These are phyloP conservation scores for Prionace glauca DNA, from an alignment of 2,797 vertebrate genomes.

Conservation along the genomic window DNA sequence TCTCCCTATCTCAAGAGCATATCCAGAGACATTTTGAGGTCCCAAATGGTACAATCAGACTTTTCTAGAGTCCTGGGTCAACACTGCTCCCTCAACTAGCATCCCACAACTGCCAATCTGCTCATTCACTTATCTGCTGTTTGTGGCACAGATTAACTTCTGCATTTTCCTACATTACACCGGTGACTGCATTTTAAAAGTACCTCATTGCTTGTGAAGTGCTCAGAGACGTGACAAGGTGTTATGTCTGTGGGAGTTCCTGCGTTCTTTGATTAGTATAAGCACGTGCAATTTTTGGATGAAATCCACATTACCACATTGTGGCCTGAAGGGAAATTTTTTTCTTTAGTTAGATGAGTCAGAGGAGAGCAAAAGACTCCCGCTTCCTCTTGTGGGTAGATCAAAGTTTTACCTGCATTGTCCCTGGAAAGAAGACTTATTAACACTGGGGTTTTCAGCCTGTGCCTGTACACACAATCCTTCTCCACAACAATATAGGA, in stretches of 20 bases:
- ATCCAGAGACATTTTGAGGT: background rate
- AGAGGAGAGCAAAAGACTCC: background rate
- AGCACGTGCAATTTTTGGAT: background rate
- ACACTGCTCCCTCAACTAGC: background rate
- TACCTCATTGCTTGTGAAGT: background rate
- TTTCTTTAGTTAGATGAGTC: conserved; percentile 3
- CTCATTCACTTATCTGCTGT: background rate
- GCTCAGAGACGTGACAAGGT: background rate
- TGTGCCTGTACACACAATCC: background rate
- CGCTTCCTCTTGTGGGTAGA: background rate
- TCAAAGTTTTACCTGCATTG: background rate
- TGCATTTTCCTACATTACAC: background rate
- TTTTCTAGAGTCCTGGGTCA: background rate
- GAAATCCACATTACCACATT: background rate
- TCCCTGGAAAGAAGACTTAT: conserved; percentile 26
- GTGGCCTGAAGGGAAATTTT: background rate
- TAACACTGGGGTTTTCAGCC: conserved; percentile 1
- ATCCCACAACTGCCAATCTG: background rate
- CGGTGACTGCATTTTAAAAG: background rate
- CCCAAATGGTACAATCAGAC: background rate
- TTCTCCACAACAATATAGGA: background rate
- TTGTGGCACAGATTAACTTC: background rate
- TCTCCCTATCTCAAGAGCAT: background rate
- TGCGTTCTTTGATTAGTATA: background rate
- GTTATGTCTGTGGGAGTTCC: background rate